Base-by-base conservation (phyloP, 2,113 vertebrate species). In the Eulemur macaco region DNA sequence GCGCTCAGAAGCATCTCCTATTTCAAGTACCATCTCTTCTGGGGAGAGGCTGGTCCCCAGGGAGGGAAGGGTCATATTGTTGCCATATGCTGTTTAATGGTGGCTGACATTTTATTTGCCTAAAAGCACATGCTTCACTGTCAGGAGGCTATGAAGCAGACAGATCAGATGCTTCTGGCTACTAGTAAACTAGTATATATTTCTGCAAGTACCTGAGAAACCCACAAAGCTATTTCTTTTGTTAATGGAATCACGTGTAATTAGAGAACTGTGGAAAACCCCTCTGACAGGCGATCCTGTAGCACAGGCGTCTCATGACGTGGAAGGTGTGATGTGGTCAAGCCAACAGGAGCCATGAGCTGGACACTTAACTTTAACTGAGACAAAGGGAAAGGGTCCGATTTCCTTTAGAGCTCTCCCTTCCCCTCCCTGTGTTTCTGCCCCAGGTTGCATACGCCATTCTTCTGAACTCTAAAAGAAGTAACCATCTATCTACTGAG, bases 81-180 rank as follows among this genome's bases (percentile, higher is more conserved):
- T 97, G 97, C 98, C 98, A 98, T 97, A 98, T 98, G 98, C 96
- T 97, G 85, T 94, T 92, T 83, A 95, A 97, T 83, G 94, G 97
- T 97, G 86, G 94, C 86, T 95, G 97, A 98, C 89, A 98, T 97
- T 98, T 98, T 98, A 98, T 98, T 98, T 97, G 93, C 89, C 96
- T 96, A 92, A 97, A 97, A 98, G 91, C 63, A 97, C 98, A 97
- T 90, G 94, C 96, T 97, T 82, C 15, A 63, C 96, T 97, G 98
- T 97, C 97, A 96, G 97, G 95, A 88, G 3, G 1, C 86, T 94
- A 60, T 0, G 12, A 98, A 91, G 77, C 78, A 93, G 96, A 84
- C 42, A 96, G 97, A 98, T 98, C 96, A 98, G 97, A 98, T 96
- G 94, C 96, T 97, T 97, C 94, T 96, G 97, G 94, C 91, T 97